These are phyloP conservation scores for Heterohyrax brucei DNA, from an alignment of 2,797 vertebrate genomes.

Conservation along the genomic window DNA sequence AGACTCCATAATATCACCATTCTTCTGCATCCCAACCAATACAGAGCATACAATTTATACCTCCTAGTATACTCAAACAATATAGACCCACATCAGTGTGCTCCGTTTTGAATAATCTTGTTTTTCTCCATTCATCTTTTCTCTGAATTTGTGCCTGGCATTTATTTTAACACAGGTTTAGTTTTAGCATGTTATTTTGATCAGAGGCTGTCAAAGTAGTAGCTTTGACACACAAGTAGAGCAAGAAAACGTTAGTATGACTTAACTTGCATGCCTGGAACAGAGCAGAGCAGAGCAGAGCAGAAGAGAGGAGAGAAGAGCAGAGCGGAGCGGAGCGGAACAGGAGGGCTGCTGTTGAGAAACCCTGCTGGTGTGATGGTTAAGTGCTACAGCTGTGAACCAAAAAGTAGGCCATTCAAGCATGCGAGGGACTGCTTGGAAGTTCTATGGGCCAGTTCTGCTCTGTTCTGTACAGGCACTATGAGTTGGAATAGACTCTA, in stretches of 20 bases:
- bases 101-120: not conserved
- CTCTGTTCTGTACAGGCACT: too few relatives aligned
- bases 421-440: too few relatives aligned
- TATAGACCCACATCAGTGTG: not conserved
- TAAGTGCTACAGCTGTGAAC: too few relatives aligned
- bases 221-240: not conserved
- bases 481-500: too few relatives aligned
- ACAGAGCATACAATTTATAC: not conserved
- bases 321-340: too few relatives aligned
- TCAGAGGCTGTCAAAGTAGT: not conserved
- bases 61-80: not conserved
- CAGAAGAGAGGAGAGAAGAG: not conserved
- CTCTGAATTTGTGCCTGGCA: not conserved
- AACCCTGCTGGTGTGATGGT: too few relatives aligned
- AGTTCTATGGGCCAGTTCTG: too few relatives aligned
- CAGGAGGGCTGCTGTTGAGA: not conserved
- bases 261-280: not conserved
- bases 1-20: not conserved
- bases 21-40: not conserved
- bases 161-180: constrained; percentile 11
- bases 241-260: not conserved
- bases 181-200: not conserved
- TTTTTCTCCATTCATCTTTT: not conserved
- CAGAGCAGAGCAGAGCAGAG: not conserved
- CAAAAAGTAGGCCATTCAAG: too few relatives aligned